Conservation (phyloP, 2,113 vertebrate genomes). For the Petrocephalus zakoni region DNA sequence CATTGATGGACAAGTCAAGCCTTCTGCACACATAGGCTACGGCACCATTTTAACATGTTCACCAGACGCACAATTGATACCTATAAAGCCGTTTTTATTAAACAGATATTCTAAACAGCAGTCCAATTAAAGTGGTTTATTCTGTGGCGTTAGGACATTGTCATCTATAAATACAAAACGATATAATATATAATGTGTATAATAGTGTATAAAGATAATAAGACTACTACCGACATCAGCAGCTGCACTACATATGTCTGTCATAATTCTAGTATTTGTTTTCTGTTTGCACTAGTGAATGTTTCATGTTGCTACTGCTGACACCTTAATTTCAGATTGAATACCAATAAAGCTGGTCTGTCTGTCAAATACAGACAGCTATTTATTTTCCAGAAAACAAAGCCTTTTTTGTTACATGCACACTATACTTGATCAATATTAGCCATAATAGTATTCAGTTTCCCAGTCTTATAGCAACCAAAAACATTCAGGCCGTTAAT, state of each 20-base stretch:
- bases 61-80: neutral
- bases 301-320: neutral
- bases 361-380: neutral
- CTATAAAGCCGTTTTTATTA: neutral
- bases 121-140: neutral
- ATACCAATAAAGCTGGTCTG: neutral
- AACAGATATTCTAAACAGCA: neutral
- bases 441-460: neutral
- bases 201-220: no score
- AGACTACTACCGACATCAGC: neutral
- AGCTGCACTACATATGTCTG: neutral
- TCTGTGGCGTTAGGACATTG: neutral
- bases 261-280: neutral
- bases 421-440: neutral
- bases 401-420: neutral
- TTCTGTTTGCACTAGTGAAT: neutral
- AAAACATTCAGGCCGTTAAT: neutral
- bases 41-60: neutral
- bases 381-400: neutral
- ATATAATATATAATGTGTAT: neutral
- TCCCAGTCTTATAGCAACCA: neutral
- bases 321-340: neutral
- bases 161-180: neutral
- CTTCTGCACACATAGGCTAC: neutral
- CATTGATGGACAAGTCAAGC: neutral